Evolutionary conservation across 2,888 invertebrate species (phyloP), one percentile per base, ranked within the genome.

Genomic region (Metallyticus violacea): DNA sequence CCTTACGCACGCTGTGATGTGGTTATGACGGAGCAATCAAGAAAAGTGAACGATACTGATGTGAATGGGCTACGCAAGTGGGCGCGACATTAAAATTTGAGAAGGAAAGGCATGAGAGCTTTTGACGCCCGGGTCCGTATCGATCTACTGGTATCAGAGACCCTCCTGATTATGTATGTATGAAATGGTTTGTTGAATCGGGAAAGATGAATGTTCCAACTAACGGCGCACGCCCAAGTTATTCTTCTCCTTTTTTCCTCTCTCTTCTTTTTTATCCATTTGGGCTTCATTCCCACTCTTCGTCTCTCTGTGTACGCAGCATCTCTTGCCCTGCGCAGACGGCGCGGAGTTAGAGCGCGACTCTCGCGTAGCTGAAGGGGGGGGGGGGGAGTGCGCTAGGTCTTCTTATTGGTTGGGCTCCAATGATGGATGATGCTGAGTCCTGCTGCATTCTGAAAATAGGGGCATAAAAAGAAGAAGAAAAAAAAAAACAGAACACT

Each of bases 151-250:
- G 22, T 62, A 62, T 9, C 15, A 62, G 40, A 62, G 22, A 22
- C 15, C 40, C 40, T 62, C 29, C 29, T 83, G 28, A 83, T 83
- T 83, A 77, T 77, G 77, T 83, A 77, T 25, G 29, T 29, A 83
- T 83, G 77, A 83, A 83, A 77, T 77, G 27, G 77, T 83, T 77
- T 83, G 83, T 83, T 83, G 83, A 83, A 77, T 83, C 83, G 29
- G 29, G 77, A 83, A 77, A 83, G 83, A 83, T 29, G n/a, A 77
- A 83, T 83, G 83, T n/a, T 6, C 76, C 9, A 25, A 25, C 77
- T 77, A 83, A 83, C 77, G 9, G 83, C 77, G 83, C 83, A 83
- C 22, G 77, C 77, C 26, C 83, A 40, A 26, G 77, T 28, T 77
- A 28, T 77, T 62, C 76, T 82, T 27, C 62, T 62, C 28, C 29